Conservation (phyloP, 2,113 vertebrate species). For the Ciconia stormi region DNA sequence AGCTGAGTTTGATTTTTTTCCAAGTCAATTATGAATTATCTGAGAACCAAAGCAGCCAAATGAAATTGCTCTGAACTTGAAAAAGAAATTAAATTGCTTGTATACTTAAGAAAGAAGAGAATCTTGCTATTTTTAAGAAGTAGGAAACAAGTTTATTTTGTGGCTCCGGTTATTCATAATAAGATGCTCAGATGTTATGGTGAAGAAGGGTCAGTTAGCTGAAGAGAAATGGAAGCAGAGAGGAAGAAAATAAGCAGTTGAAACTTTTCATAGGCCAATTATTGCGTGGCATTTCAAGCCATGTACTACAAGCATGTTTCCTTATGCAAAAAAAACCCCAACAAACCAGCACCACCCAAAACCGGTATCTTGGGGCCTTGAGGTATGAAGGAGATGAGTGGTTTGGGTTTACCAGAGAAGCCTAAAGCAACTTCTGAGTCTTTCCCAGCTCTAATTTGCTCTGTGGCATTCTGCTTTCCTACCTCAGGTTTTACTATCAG, state of each 20-base stretch:
- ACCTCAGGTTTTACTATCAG: neutral
- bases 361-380: neutral
- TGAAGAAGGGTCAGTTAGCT: neutral
- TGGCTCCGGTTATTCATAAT: neutral
- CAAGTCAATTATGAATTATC: constrained; percentile 58
- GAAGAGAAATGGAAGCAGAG: neutral
- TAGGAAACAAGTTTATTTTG: neutral
- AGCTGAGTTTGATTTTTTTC: constrained; percentile 52
- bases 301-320: neutral
- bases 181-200: neutral
- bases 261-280: neutral
- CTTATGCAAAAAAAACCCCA: neutral
- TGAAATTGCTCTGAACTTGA: constrained; percentile 6
- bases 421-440: neutral
- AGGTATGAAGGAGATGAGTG: neutral
- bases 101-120: neutral
- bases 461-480: neutral
- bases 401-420: neutral
- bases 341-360: neutral
- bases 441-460: neutral
- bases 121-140: neutral
- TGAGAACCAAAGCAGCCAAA: constrained; percentile 38
- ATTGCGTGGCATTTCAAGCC: neutral
- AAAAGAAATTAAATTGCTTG: constrained; percentile 22
- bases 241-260: neutral